Base-by-base conservation (phyloP, 2,888 invertebrate species). In the Tyria jacobaeae region DNA sequence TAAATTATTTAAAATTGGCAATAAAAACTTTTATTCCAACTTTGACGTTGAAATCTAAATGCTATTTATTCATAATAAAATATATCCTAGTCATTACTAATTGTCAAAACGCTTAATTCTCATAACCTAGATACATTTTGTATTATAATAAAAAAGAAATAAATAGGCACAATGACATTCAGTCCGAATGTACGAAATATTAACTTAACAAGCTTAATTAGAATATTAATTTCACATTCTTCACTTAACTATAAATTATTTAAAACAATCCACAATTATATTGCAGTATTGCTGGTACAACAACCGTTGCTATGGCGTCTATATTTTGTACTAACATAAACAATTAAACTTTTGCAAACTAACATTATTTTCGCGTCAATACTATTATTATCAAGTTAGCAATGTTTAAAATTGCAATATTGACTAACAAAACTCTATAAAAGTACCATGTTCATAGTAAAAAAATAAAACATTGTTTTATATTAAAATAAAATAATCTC, bases 141-240 rank as follows among this genome's bases (percentile, higher is more conserved):
- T 81, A 83, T 85, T 83, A 85, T 84, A 83, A 81, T 88, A 83
- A 88, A 89, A 90, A 86, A 78, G 85, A 89, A 92, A 92, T 92
- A 92, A 92, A 92, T 92, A 92, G 90, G 89, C 91, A 92, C 90
- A 87, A 44, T 85, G 77, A 86, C 90, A 92, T 90, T 90, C 91
- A 82, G 78, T 76, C 79, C 77, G 90, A 92, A 91, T 89, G 90
- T 85, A 75, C 76, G 73, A 86, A 84, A 83, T 79, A 80, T 80
- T 82, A 87, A 86, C 85, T 85, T 88, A 88, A 83, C 76, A 79
- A 81, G 80, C 83, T 87, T 86, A 78, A 80, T 82, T 84, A 82
- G 80, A 83, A 85, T 79, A 84, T 82, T 86, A 84, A 85, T 86
- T 88, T 87, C 82, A 86, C 81, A 81, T 83, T 84, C 80, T 85